phyloP scores from a whole-genome alignment of 2,888 invertebrate species.

The Oxytorus armatus region DNA sequence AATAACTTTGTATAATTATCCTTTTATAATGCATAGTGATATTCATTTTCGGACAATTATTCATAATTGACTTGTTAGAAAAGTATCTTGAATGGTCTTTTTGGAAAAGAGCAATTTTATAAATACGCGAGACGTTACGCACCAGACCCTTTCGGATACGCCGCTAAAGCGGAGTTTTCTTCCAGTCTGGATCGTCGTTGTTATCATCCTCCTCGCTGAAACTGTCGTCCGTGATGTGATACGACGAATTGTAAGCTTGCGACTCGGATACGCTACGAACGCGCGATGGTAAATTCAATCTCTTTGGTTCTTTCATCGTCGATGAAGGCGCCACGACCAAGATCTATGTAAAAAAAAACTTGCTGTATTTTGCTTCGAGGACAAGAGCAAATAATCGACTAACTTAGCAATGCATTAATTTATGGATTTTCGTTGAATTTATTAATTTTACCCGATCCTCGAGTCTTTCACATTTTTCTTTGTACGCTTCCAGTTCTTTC shows the following conservation, averaged over 20 bases:
- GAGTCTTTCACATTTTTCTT: slow-evolving; percentile 70
- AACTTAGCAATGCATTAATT: slow-evolving; percentile 4
- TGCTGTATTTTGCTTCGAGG: not conserved
- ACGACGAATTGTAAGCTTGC: too few species aligned
- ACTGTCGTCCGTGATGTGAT: slow-evolving; percentile 67
- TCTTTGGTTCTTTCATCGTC: too few species aligned
- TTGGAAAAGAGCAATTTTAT: not conserved
- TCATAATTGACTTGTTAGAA: not conserved
- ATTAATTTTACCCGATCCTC: too few species aligned
- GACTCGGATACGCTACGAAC: too few species aligned
- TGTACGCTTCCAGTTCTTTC: slow-evolving; percentile 56
- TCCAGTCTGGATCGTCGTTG: slow-evolving; percentile 89
- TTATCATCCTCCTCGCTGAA: slow-evolving; percentile 81
- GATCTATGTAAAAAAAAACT: not conserved
- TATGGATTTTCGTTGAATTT: slow-evolving; percentile 48
- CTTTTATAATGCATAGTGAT: not conserved
- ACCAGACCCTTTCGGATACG: slow-evolving; percentile 81
- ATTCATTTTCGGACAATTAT: slow-evolving; percentile 7
- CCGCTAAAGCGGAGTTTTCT: slow-evolving; percentile 88
- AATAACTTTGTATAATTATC: too few species aligned
- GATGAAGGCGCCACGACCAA: too few species aligned
- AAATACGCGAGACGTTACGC: not conserved
- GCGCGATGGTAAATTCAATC: not conserved
- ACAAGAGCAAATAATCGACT: too few species aligned
- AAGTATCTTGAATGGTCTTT: not conserved